Evolutionary conservation across 2,113 vertebrate genomes (phyloP), one percentile per base, ranked within the genome.

Genomic region (Mesoclemmys tuberculata): DNA sequence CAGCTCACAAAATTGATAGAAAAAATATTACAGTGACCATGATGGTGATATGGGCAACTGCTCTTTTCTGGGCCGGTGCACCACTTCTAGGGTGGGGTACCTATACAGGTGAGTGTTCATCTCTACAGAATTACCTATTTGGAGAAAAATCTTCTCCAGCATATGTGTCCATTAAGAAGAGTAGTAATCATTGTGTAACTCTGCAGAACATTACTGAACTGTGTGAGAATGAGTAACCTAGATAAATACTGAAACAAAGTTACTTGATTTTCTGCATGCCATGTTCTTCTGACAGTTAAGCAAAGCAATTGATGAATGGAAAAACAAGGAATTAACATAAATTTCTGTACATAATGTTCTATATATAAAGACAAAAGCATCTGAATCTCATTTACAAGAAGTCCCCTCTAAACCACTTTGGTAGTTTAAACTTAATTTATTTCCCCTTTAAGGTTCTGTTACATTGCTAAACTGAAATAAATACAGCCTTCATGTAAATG

Each of bases 61-160:
- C 93, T 83, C 71, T 97, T 71, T 96, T 97, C 86, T 98, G 96
- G 97, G 74, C 95, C 75, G 92, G 74, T 71, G 55, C 90, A 48
- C 95, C 96, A 27, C 85, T 97, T 6, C 52, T 97, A 51, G 94
- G 94, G 22, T 97, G 96, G 96, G 96, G 93, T 55, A 97, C 97
- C 87, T 98, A 96, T 79, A 97, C 87, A 95, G 95, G 96, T 97
- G 93, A 80, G 71, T 61, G 27, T 61, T 29, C n/a, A 22, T 29
- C 49, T 80, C 48, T 80, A 44, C 80, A 38, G 55, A 44, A 82
- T 71, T 71, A 61, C 9, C 16, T 35, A 71, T n/a, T 22, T 38
- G n/a, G 64, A 71, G 64, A 71, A 71, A 71, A 38, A 38, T 22
- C 19, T 22, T 71, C 21, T 38, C 8, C 19, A 71, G n/a, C n/a